A percentile compares a stretch with the other conserved stretches of the same genome.
Evolutionary conservation across 2,113 vertebrate species (phyloP).

Genomic region (Lampris megalopsis): DNA sequence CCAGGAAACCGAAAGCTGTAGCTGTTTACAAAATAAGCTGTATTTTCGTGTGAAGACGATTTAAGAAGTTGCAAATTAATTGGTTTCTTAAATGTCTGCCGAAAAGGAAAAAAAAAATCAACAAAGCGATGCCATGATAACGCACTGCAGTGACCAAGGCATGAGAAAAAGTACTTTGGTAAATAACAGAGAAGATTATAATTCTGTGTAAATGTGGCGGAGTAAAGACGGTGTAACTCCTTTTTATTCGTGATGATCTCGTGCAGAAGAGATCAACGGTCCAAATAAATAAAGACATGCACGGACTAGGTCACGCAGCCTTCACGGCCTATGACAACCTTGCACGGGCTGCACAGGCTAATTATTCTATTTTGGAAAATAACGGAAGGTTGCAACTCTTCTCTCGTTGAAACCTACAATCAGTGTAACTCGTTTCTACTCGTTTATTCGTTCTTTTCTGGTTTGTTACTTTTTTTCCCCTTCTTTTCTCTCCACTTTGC

Average conservation of each 20-base stretch:
- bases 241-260: not conserved
- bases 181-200: too few species aligned
- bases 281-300: not conserved
- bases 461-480: not conserved
- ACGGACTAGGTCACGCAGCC: too few species aligned
- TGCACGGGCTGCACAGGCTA: not conserved
- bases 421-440: not conserved
- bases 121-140: not conserved
- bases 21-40: too few species aligned
- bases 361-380: conserved; percentile 23
- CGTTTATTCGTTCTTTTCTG: not conserved
- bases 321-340: not conserved
- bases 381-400: conserved; percentile 13
- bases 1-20: too few species aligned
- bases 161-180: too few species aligned
- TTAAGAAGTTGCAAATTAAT: too few species aligned
- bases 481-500: too few species aligned
- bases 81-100: not conserved
- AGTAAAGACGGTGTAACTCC: too few species aligned
- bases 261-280: not conserved
- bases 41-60: too few species aligned
- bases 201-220: too few species aligned
- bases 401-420: conserved; percentile 9
- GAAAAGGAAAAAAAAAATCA: not conserved
- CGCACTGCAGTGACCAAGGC: not conserved